Conservation (phyloP, 2,797 vertebrate genomes). For the Cirrhinus mrigala region DNA sequence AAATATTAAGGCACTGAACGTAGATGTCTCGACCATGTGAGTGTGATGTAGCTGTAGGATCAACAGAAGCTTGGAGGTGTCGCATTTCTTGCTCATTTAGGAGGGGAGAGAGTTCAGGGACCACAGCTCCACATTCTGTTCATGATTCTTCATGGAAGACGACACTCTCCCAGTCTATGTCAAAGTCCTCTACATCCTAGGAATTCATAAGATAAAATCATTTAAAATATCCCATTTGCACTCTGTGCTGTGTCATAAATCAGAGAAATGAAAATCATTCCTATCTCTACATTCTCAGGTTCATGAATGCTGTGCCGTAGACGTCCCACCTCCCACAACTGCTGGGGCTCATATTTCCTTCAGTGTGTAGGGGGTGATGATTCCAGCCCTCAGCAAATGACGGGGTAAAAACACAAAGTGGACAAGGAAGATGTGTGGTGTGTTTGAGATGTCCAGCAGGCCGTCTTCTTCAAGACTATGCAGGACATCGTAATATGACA, state of each 20-base stretch:
- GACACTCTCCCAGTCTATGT: neutral
- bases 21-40: neutral
- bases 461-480: constrained; percentile 1
- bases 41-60: neutral
- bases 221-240: no score
- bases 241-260: no score
- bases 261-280: no score
- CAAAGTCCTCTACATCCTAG: neutral
- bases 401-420: neutral
- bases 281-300: no score
- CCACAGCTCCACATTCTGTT: neutral
- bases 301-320: no score
- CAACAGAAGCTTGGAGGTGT: neutral
- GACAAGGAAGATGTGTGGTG: neutral
- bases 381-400: constrained; percentile 5
- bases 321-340: no score
- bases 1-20: neutral
- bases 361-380: neutral
- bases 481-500: neutral
- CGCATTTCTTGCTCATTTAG: neutral
- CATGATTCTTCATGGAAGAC: neutral
- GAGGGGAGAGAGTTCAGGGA: neutral
- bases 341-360: constrained; percentile 3
- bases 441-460: constrained; percentile 9
- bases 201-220: no score